These are phyloP conservation scores for Tetraodon nigroviridis DNA, from an alignment of 2,113 vertebrate species.

Conservation along the genomic window DNA sequence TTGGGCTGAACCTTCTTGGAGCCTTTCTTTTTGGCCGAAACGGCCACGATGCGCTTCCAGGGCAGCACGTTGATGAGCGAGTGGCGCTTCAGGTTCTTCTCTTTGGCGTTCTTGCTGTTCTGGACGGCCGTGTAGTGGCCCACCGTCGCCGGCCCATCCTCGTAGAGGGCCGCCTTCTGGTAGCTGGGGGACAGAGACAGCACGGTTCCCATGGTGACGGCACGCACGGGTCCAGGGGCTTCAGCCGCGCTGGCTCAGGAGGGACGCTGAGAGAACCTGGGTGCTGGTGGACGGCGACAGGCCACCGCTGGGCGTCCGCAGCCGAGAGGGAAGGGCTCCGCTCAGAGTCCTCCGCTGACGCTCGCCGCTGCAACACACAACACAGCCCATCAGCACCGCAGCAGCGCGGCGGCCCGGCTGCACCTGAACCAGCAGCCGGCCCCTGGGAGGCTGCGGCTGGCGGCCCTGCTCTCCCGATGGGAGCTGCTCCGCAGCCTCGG, in stretches of 20 bases:
- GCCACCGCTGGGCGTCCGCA: conserved; percentile 60
- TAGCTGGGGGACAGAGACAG: conserved; percentile 92
- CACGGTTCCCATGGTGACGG: conserved; percentile 89
- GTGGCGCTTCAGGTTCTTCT: conserved; percentile 90
- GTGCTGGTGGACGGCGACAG: conserved; percentile 56
- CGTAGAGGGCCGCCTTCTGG: conserved; percentile 88
- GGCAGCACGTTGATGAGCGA: conserved; percentile 90
- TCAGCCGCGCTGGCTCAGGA: conserved; percentile 46
- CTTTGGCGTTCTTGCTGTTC: conserved; percentile 94
- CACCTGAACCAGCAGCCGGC: background rate
- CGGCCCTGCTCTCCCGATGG: conserved; percentile 7
- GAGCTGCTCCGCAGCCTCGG: conserved; percentile 18
- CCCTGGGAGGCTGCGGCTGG: background rate
- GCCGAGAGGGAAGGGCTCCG: conserved; percentile 12
- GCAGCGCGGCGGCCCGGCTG: background rate
- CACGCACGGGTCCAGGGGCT: conserved; percentile 45
- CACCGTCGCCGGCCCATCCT: conserved; percentile 88
- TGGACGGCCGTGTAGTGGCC: conserved; percentile 90
- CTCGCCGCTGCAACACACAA: conserved; percentile 36
- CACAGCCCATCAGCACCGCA: conserved; percentile 43
- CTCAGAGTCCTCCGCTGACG: conserved; percentile 24
- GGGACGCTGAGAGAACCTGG: conserved; percentile 58
- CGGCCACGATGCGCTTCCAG: conserved; percentile 90
- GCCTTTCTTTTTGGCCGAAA: conserved; percentile 89
- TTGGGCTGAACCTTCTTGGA: conserved; percentile 90